Evolutionary conservation across 2,888 invertebrate genomes (phyloP).

Genomic region (Lypha dubia): DNA sequence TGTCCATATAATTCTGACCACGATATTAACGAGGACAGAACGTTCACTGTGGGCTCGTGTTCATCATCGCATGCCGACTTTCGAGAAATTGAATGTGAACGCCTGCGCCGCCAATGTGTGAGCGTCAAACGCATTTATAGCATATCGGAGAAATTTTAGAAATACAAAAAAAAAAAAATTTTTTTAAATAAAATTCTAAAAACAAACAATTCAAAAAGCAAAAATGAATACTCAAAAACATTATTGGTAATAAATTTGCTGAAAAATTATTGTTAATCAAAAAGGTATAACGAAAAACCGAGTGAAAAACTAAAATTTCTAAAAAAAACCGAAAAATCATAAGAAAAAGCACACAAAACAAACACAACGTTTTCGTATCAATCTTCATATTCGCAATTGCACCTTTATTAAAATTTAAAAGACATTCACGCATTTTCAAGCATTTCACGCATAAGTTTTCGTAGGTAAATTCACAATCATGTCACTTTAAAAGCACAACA

Average conservation of each 20-base stretch:
- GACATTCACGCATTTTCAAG: constrained; percentile 63
- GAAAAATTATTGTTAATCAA: constrained; percentile 48
- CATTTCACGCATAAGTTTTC: constrained; percentile 67
- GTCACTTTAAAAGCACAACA: constrained; percentile 34
- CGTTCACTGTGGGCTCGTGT: constrained; percentile 75
- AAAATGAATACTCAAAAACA: constrained; percentile 41
- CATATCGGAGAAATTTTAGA: constrained; percentile 82
- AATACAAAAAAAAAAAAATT: constrained; percentile 71
- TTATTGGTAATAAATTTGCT: constrained; percentile 70
- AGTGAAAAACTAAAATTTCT: constrained; percentile 65
- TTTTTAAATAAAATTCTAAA: constrained; percentile 56
- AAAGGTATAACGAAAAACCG: constrained; percentile 55
- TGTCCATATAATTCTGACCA: constrained; percentile 73
- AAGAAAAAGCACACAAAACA: constrained; percentile 70
- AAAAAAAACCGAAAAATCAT: constrained; percentile 31
- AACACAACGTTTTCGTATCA: constrained; percentile 16
- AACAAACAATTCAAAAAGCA: constrained; percentile 47
- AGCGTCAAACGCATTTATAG: constrained; percentile 83
- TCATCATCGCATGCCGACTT: constrained; percentile 80
- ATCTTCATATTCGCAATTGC: constrained; percentile 56
- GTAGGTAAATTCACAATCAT: constrained; percentile 52
- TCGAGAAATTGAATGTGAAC: constrained; percentile 82
- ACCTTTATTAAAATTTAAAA: constrained; percentile 33
- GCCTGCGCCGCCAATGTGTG: constrained; percentile 81
- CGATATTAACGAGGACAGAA: constrained; percentile 76